Evolutionary conservation across 1,140 invertebrate genomes (phyloP).

Genomic region (Luehdorfia chinensis): DNA sequence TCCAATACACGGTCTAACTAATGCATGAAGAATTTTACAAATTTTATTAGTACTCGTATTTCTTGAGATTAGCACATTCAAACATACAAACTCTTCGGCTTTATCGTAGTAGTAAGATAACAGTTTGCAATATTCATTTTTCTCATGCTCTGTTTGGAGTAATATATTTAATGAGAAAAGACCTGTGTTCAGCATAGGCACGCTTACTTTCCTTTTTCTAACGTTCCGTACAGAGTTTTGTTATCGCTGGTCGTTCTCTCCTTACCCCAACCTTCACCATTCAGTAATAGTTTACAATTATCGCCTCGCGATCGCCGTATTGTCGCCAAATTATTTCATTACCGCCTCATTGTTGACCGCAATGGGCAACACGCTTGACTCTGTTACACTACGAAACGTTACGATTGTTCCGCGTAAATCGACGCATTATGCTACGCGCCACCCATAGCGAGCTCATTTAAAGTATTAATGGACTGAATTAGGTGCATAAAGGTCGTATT

Average conservation of each 20-base stretch:
- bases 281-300: conserved; percentile 33
- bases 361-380: background rate
- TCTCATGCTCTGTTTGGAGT: too few species aligned
- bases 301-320: conserved; percentile 23
- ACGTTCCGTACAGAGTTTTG: too few species aligned
- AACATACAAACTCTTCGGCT: too few species aligned
- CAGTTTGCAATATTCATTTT: too few species aligned
- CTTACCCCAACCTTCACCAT: conserved; percentile 15
- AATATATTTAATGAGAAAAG: too few species aligned
- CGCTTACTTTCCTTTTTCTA: too few species aligned
- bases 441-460: conserved; percentile 33
- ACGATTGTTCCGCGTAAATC: conserved; percentile 18
- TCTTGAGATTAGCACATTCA: too few species aligned
- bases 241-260: conserved; percentile 7
- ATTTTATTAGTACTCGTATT: too few species aligned
- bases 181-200: too few species aligned
- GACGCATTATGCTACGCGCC: conserved; percentile 22
- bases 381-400: background rate
- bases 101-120: too few species aligned
- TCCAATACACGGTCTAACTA: too few species aligned
- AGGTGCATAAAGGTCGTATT: conserved; percentile 3
- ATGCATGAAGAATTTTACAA: too few species aligned
- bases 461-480: conserved; percentile 20
- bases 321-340: conserved; percentile 45
- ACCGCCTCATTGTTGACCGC: conserved; percentile 30